Evolutionary conservation across 2,113 vertebrate genomes (phyloP), one percentile per base, ranked within the genome.

Genomic region (Jaculus jaculus): DNA sequence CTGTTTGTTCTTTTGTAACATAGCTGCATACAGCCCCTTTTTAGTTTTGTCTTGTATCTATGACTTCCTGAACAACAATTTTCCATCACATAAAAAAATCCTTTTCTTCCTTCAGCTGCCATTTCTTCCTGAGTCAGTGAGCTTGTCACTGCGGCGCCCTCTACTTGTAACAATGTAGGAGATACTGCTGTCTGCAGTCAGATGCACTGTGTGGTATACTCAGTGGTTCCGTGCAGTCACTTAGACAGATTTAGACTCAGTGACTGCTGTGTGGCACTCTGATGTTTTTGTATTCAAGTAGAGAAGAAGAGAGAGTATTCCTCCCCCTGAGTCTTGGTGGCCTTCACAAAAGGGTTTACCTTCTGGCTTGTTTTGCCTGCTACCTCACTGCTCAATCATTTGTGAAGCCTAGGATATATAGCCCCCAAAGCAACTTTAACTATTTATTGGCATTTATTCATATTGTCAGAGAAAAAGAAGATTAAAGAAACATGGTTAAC

Each of bases 391-490:
- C 6, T 10, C 24, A 92, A 26, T 54, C n/a, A 23, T 72, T 77
- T 87, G 61, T 81, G 58, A 96, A 92, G 47, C 18, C 34, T 47
- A 81, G 32, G 32, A 74, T 71, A 0, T 84, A n/a, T 68, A 58
- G 37, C 74, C 65, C 21, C 23, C 54, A 34, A 66, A 37, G 8
- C 51, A 90, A 51, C 90, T 89, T 93, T 90, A 90, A 93, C 87
- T 87, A 21, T 65, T 72, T 61, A 47, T 30, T 83, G 65, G 34
- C 24, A 75, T 96, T 93, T 89, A 90, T 94, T 95, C 81, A 89
- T 94, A 92, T 66, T 81, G 86, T 65, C 28, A 89, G 54, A 74
- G 69, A 90, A 87, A 65, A 97, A 58, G 60, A 79, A 93, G 34
- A 39, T 82, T 5, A 71, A 80, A 34, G 65, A 42, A 39, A 18